phyloP scores from a whole-genome alignment of 2,797 vertebrate species.

The Steatocranus sp. region DNA sequence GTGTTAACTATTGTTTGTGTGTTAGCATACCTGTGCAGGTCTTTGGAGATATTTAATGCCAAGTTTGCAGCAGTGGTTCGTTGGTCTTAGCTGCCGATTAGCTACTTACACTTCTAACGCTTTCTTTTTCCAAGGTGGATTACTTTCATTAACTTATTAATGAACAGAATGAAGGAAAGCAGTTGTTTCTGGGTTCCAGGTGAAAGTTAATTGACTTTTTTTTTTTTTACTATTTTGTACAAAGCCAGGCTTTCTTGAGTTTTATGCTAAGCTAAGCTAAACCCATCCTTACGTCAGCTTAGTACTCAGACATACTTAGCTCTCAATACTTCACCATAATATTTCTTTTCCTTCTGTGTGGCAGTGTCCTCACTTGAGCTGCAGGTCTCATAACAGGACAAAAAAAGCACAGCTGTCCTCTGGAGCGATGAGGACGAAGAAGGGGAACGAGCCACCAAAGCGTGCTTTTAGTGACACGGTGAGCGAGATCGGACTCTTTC shows the following conservation, averaged over 20 bases:
- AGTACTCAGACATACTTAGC: neutral
- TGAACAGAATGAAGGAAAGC: neutral
- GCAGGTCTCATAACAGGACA: slow-evolving; percentile 38
- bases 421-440: slow-evolving; percentile 35
- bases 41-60: neutral
- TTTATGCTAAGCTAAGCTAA: neutral
- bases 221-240: neutral
- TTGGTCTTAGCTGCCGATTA: neutral
- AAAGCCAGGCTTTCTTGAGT: neutral
- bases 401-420: slow-evolving; percentile 10
- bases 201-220: neutral
- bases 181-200: neutral
- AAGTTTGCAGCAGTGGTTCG: neutral
- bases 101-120: neutral
- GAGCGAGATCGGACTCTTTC: neutral
- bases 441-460: slow-evolving; percentile 14
- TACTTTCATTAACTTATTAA: neutral
- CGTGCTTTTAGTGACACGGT: neutral
- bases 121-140: neutral
- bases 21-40: neutral
- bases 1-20: neutral
- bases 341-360: neutral
- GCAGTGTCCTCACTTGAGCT: neutral
- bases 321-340: neutral
- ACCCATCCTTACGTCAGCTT: neutral